Conservation (phyloP, 2,113 vertebrate genomes). For the Mus spicilegus region DNA sequence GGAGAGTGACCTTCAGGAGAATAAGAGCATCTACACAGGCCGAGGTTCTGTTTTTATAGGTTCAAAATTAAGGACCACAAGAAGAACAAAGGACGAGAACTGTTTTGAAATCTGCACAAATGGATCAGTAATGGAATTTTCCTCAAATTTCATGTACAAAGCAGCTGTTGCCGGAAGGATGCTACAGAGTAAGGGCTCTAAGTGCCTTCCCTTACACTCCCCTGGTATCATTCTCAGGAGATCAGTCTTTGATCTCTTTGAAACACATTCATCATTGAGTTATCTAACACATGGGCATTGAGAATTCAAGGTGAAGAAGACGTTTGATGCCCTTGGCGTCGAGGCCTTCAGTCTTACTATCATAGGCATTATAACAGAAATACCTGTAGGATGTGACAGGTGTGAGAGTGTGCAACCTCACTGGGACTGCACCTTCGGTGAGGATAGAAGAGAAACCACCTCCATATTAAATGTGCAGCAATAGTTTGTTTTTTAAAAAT, state of each 20-base stretch:
- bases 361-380: background rate
- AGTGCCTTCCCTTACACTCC: background rate
- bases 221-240: background rate
- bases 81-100: background rate
- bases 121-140: constrained; percentile 1
- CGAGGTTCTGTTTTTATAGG: constrained; percentile 42
- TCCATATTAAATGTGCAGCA: background rate
- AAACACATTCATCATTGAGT: background rate
- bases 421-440: background rate
- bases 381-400: background rate
- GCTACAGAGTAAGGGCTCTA: background rate
- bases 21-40: background rate
- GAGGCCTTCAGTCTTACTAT: background rate
- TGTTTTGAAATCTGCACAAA: constrained; percentile 46
- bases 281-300: background rate
- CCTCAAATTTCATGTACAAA: constrained; percentile 48
- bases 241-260: background rate
- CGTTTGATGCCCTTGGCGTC: background rate
- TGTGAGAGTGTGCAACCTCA: background rate
- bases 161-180: background rate
- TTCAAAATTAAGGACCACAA: constrained; percentile 50
- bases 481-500: background rate
- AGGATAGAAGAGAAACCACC: background rate
- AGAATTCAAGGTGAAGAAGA: background rate
- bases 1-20: constrained; percentile 45